Percentiles rank a stretch among this genome's conserved stretches.
Conservation (phyloP, 2,888 invertebrate species). For the Dermolepida albohirtum region DNA sequence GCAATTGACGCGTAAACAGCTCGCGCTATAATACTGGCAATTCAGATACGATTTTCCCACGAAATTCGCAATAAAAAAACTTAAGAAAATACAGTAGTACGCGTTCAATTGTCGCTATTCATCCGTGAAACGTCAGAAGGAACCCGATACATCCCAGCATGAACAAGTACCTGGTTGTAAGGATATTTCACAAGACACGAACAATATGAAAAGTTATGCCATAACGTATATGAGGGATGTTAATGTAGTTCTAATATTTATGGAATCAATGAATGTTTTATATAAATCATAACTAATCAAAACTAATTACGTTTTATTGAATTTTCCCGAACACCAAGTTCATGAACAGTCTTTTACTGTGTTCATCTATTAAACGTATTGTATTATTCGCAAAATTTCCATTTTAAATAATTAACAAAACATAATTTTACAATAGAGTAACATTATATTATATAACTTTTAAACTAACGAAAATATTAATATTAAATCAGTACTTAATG, state of each 20-base stretch:
- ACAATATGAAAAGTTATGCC: conserved; percentile 25
- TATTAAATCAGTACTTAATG: too few species aligned
- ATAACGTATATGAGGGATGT: conserved; percentile 2
- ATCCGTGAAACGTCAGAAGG: conserved; percentile 33
- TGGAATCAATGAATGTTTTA: too few species aligned
- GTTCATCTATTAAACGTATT: too few species aligned
- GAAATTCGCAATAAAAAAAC: conserved; percentile 41
- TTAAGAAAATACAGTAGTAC: conserved; percentile 46
- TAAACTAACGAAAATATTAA: too few species aligned
- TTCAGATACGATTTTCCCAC: conserved; percentile 47
- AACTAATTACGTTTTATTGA: too few species aligned
- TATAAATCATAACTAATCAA: too few species aligned
- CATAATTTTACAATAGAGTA: too few species aligned
- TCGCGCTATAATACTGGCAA: conserved; percentile 44
- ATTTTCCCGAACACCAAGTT: too few species aligned
- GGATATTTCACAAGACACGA: conserved; percentile 8
- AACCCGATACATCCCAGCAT: conserved; percentile 38
- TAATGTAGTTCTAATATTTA: neutral
- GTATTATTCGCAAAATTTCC: too few species aligned
- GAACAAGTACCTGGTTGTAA: conserved; percentile 28
- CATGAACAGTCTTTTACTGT: too few species aligned
- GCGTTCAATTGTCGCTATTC: conserved; percentile 37
- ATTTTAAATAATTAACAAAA: too few species aligned
- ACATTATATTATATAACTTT: too few species aligned
- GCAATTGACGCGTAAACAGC: conserved; percentile 46